A percentile compares a stretch with the other conserved stretches of the same genome.
Evolutionary conservation across 2,888 invertebrate species (phyloP).

Genomic region (Stenolophus ochropezus): DNA sequence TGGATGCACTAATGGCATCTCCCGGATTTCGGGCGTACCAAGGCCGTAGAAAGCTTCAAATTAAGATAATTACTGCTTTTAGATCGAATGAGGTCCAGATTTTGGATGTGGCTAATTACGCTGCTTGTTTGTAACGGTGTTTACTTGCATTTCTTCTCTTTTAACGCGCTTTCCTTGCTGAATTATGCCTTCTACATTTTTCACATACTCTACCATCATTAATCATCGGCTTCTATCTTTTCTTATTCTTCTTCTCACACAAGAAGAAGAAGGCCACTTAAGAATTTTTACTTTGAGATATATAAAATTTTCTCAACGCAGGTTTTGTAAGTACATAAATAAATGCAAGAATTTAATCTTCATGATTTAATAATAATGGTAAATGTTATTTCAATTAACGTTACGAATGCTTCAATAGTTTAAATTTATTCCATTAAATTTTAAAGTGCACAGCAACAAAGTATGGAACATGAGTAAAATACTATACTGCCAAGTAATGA

Average conservation of each 20-base stretch:
- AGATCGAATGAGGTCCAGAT: constrained; percentile 49
- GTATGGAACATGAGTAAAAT: not conserved
- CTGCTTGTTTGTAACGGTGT: constrained; percentile 48
- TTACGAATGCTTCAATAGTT: too few relatives aligned
- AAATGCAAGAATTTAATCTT: too few relatives aligned
- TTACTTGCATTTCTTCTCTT: constrained; percentile 36
- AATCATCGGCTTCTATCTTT: not conserved
- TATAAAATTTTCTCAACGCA: too few relatives aligned
- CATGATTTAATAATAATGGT: too few relatives aligned
- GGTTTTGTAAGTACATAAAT: too few relatives aligned
- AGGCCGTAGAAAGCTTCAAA: constrained; percentile 58
- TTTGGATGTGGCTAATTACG: constrained; percentile 33
- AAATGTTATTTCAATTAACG: too few relatives aligned
- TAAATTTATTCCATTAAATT: too few relatives aligned
- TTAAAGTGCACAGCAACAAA: too few relatives aligned
- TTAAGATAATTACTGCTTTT: constrained; percentile 60
- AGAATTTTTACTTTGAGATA: too few relatives aligned
- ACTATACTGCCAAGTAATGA: not conserved
- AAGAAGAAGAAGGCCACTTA: not conserved
- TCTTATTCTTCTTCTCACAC: not conserved
- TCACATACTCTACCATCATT: constrained; percentile 15
- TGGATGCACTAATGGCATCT: constrained; percentile 42
- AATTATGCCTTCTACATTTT: constrained; percentile 22
- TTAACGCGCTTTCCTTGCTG: constrained; percentile 24
- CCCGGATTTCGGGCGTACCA: constrained; percentile 49